phyloP scores from a whole-genome alignment of 1,140 invertebrate genomes.

The Drosophila kikkawai region DNA sequence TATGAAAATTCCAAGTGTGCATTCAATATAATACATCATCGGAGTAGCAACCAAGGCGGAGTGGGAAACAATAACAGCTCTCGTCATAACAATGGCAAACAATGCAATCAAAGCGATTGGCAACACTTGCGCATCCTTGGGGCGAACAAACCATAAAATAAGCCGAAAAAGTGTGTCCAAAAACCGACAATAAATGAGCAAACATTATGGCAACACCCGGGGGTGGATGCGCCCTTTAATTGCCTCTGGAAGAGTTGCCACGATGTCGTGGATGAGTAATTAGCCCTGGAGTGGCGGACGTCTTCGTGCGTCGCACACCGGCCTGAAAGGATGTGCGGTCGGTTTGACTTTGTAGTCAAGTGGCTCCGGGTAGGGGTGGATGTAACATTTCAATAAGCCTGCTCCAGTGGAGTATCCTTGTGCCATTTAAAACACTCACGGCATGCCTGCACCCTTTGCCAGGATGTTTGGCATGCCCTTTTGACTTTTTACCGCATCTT shows the following conservation, averaged over 20 bases:
- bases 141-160: constrained; percentile 20
- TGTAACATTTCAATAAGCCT: constrained; percentile 66
- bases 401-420: constrained; percentile 44
- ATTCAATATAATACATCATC: constrained; percentile 76
- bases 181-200: constrained; percentile 68
- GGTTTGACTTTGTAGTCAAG: constrained; percentile 80
- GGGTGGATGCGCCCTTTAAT: constrained; percentile 47
- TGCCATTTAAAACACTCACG: constrained; percentile 78
- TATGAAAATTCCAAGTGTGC: constrained; percentile 83
- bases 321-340: constrained; percentile 45
- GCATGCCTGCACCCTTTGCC: constrained; percentile 52
- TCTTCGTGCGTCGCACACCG: constrained; percentile 50
- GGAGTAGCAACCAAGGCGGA: constrained; percentile 35
- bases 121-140: constrained; percentile 80
- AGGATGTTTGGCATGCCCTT: constrained; percentile 24
- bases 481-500: constrained; percentile 38
- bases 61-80: constrained; percentile 63
- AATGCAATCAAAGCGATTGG: constrained; percentile 82
- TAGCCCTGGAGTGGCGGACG: constrained; percentile 48
- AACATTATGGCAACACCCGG: constrained; percentile 52
- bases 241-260: constrained; percentile 71
- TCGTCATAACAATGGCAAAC: constrained; percentile 71
- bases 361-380: constrained; percentile 30
- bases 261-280: constrained; percentile 71
- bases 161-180: constrained; percentile 24